Evolutionary conservation across 53 echinoderm and acorn worm genomes (phyloP).

Genomic region (Patiria pectinifera): DNA sequence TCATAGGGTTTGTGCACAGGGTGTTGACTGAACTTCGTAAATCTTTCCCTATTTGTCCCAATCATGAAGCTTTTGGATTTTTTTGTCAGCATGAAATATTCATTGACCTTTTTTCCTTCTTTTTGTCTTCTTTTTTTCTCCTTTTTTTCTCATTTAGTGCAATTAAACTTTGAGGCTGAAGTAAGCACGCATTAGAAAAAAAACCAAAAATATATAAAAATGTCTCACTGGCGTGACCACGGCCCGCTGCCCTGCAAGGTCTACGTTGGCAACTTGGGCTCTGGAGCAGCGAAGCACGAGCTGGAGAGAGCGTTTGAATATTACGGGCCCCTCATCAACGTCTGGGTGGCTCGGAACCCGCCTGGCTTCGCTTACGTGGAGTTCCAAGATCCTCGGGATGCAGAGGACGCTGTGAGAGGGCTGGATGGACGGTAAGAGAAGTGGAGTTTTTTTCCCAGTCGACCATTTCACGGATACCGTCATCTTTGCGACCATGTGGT

Average conservation of each 20-base stretch:
- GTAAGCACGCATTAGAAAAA: background rate
- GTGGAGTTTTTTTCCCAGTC: background rate
- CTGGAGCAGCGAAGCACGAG: conserved; percentile 67
- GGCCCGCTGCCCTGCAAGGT: conserved; percentile 65
- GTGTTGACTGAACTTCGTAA: too few species aligned
- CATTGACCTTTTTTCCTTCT: too few species aligned
- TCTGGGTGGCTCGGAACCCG: conserved; percentile 70
- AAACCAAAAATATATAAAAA: background rate
- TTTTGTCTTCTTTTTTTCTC: background rate
- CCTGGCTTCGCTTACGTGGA: conserved; percentile 69
- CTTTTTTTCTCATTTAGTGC: background rate
- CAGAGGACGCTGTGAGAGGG: conserved; percentile 52
- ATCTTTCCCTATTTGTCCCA: too few species aligned
- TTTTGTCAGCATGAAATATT: too few species aligned
- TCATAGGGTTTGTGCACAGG: too few species aligned
- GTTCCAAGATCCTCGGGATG: conserved; percentile 61
- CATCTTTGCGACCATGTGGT: too few species aligned
- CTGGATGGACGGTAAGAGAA: conserved; percentile 61
- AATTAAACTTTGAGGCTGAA: background rate
- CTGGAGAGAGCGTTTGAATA: conserved; percentile 64
- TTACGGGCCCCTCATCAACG: conserved; percentile 63
- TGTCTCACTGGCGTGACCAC: conserved; percentile 65
- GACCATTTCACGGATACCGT: background rate
- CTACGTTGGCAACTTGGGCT: conserved; percentile 64
- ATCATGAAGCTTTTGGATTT: too few species aligned